These are phyloP conservation scores for Onychostruthus taczanowskii DNA, from an alignment of 2,113 vertebrate genomes.

Conservation along the genomic window DNA sequence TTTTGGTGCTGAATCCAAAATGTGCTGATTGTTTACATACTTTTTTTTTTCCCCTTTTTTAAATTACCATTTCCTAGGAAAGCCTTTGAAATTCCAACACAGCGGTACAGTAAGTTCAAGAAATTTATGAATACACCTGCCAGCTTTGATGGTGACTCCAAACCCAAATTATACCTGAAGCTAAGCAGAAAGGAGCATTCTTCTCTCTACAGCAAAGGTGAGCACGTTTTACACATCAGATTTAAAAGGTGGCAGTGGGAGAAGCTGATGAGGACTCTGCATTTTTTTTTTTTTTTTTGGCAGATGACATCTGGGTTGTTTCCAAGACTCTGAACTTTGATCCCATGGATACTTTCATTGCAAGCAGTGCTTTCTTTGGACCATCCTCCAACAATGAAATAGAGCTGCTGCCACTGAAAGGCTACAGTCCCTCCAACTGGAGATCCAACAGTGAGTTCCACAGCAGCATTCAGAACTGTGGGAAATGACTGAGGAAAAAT, in stretches of 20 bases:
- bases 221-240: neutral
- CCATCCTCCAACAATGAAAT: constrained; percentile 76
- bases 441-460: constrained; percentile 67
- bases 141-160: constrained; percentile 62
- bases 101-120: constrained; percentile 65
- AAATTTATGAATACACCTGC: constrained; percentile 39
- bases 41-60: neutral
- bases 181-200: constrained; percentile 76
- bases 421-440: constrained; percentile 79
- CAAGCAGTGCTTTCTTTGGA: constrained; percentile 78
- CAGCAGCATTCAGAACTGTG: neutral
- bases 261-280: neutral
- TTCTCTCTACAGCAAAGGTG: constrained; percentile 78
- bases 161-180: constrained; percentile 76
- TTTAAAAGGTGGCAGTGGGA: neutral
- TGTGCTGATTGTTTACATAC: rapidly evolving
- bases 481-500: neutral
- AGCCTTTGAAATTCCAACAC: constrained; percentile 69
- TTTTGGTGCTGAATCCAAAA: neutral
- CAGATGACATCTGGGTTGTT: constrained; percentile 83
- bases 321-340: constrained; percentile 79
- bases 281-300: neutral
- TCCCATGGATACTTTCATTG: constrained; percentile 76
- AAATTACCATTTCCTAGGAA: constrained; percentile 57
- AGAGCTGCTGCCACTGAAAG: constrained; percentile 76